These are phyloP conservation scores for Hydrophis major DNA, from an alignment of 2,797 vertebrate genomes.

Conservation along the genomic window DNA sequence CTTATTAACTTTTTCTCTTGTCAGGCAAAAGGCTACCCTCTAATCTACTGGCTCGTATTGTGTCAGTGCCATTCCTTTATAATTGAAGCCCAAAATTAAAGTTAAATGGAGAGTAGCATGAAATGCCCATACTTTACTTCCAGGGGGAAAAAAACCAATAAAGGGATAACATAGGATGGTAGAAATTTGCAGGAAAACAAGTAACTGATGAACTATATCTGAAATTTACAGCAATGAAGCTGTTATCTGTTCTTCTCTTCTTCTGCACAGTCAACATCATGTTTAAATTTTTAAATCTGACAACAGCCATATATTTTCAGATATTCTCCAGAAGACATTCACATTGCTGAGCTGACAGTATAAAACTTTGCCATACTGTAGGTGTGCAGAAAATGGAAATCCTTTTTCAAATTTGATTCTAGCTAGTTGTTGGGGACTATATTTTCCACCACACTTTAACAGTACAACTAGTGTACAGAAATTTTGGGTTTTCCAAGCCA, in stretches of 20 bases:
- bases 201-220: background rate
- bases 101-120: conserved; percentile 41
- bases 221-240: background rate
- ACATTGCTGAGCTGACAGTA: background rate
- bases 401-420: background rate
- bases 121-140: conserved; percentile 22
- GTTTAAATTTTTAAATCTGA: background rate
- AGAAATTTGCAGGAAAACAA: background rate
- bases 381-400: background rate
- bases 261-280: background rate
- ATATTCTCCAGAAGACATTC: background rate
- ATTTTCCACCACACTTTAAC: background rate
- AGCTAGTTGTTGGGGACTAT: background rate
- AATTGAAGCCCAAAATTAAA: conserved; percentile 60
- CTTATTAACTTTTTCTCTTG: background rate
- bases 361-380: background rate
- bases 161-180: background rate
- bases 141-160: conserved; percentile 31
- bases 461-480: background rate
- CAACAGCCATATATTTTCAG: background rate
- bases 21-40: background rate
- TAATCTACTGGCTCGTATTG: conserved; percentile 48
- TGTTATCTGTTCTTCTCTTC: background rate
- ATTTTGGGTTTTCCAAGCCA: background rate
- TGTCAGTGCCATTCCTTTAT: conserved; percentile 50